These are phyloP conservation scores for Hirundo rustica DNA, from an alignment of 2,797 vertebrate species.

Conservation along the genomic window DNA sequence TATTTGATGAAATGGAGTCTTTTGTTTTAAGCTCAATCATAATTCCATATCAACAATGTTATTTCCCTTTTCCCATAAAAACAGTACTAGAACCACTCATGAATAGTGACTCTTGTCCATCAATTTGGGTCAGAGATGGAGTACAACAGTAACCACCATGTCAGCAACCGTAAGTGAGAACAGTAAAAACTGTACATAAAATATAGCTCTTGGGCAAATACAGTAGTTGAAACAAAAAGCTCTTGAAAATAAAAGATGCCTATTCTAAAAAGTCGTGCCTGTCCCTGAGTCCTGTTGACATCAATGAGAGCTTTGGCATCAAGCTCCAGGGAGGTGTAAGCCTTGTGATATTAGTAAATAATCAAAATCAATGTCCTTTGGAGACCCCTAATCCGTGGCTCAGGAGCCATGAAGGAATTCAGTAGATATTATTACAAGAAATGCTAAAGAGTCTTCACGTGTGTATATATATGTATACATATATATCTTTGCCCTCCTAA, in stretches of 20 bases:
- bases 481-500: neutral
- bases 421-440: neutral
- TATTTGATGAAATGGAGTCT: neutral
- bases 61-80: neutral
- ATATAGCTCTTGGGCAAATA: neutral
- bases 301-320: neutral
- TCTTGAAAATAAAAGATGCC: neutral
- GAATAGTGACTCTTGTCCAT: neutral
- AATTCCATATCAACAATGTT: neutral
- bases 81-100: neutral
- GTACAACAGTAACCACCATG: neutral
- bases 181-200: neutral
- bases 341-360: neutral
- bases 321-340: neutral
- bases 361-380: neutral
- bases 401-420: neutral
- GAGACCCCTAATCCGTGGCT: neutral
- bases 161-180: neutral
- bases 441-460: neutral
- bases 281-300: neutral
- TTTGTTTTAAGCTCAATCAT: neutral
- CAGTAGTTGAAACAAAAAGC: neutral
- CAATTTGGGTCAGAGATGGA: neutral
- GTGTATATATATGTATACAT: neutral
- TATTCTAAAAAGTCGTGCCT: neutral